These are phyloP conservation scores for Cryptoblepharus egeriae DNA, from an alignment of 2,797 vertebrate genomes.

Conservation along the genomic window DNA sequence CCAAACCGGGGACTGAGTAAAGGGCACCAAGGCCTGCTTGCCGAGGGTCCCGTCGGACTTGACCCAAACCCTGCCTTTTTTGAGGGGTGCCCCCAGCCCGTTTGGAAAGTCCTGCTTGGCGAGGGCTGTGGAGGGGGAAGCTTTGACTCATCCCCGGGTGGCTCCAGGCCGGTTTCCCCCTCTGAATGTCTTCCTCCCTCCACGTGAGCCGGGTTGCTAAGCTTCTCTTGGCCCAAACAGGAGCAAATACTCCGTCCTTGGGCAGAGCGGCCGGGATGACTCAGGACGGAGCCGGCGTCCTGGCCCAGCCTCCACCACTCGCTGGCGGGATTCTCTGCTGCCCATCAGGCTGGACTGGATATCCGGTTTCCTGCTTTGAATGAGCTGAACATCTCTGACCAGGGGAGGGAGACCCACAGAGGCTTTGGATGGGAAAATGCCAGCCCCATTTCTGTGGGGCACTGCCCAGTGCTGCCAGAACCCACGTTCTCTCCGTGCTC, in stretches of 20 bases:
- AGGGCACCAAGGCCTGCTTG: not conserved
- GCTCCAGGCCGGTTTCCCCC: not conserved
- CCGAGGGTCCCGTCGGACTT: too few relatives aligned
- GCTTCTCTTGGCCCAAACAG: slow-evolving; percentile 31
- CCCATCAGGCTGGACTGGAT: rapidly evolving
- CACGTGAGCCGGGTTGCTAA: slow-evolving; percentile 1
- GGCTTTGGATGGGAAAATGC: not conserved
- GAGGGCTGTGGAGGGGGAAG: rapidly evolving
- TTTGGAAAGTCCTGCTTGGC: not conserved
- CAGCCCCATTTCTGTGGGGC: too few relatives aligned
- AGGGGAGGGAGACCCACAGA: not conserved
- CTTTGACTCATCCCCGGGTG: not conserved
- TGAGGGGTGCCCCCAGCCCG: too few relatives aligned
- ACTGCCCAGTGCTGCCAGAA: too few relatives aligned
- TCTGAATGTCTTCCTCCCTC: not conserved
- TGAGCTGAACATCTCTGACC: not conserved
- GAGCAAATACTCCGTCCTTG: not conserved
- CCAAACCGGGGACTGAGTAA: not conserved
- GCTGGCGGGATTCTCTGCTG: rapidly evolving
- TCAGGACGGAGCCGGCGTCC: slow-evolving; percentile 33
- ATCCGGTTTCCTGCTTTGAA: rapidly evolving
- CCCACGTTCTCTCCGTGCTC: not conserved
- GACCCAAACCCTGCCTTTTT: not conserved
- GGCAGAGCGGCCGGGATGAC: slow-evolving; percentile 34
- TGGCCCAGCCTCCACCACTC: not conserved